Percentiles rank a stretch among this genome's conserved stretches.
Evolutionary conservation across 2,888 invertebrate genomes (phyloP).

Genomic region (Myopa tessellatipennis): DNA sequence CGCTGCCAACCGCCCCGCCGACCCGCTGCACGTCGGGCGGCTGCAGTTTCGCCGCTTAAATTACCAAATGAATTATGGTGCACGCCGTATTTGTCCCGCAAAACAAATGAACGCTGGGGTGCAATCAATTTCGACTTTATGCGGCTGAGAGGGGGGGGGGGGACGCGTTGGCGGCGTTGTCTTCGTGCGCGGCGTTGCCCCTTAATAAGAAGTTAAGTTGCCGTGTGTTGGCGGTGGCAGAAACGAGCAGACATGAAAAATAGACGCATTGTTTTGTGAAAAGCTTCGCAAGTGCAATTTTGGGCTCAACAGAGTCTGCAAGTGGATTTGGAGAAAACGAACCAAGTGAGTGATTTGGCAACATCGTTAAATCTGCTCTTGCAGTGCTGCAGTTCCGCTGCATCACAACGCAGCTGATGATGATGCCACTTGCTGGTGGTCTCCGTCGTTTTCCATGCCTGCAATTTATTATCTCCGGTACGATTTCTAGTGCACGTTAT

Average conservation of each 20-base stretch:
- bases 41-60: constrained; percentile 48
- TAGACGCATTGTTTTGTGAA: not conserved
- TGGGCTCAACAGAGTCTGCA: not conserved
- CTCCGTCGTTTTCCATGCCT: no score
- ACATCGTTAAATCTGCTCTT: no score
- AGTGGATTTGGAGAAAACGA: not conserved
- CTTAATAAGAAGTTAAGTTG: constrained; percentile 16
- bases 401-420: no score
- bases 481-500: not conserved
- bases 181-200: constrained; percentile 11
- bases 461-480: no score
- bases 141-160: not conserved
- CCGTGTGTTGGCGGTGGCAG: not conserved
- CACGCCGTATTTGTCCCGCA: constrained; percentile 28
- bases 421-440: no score
- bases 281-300: no score
- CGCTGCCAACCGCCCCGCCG: constrained; percentile 37
- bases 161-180: not conserved
- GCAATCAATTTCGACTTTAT: constrained; percentile 34
- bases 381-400: no score
- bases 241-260: not conserved
- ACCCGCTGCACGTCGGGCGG: constrained; percentile 8
- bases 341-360: not conserved
- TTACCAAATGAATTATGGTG: constrained; percentile 52
- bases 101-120: constrained; percentile 37